These are phyloP conservation scores for Busseola fusca DNA, from an alignment of 2,888 invertebrate species.

Conservation along the genomic window DNA sequence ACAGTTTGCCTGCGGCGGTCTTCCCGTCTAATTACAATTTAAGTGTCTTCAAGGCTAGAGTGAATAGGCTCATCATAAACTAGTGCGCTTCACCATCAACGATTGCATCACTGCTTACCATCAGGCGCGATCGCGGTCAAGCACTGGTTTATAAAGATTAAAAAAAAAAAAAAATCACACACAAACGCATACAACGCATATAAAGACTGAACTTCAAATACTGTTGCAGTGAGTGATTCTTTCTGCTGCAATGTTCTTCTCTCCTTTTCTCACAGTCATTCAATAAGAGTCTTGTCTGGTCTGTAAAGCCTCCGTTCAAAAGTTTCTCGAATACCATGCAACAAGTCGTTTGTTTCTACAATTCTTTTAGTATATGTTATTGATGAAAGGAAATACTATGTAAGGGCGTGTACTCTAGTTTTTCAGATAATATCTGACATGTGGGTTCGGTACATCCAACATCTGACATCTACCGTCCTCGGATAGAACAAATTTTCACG, in stretches of 20 bases:
- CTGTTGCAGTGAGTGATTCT: not conserved
- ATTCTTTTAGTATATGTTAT: not conserved
- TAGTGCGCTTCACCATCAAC: no score
- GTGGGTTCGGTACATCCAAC: not conserved
- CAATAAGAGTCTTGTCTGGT: rapidly evolving
- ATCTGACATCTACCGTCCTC: not conserved
- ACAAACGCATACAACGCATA: no score
- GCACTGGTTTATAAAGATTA: no score
- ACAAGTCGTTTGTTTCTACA: not conserved
- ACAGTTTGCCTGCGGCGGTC: no score
- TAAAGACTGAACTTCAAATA: constrained; percentile 4
- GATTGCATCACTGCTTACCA: no score
- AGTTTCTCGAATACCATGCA: not conserved
- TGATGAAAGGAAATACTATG: not conserved
- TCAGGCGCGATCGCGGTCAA: no score
- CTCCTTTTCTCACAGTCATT: no score
- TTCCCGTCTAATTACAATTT: no score
- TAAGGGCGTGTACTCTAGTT: not conserved
- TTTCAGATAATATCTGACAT: not conserved
- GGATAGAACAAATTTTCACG: not conserved
- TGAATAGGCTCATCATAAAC: no score
- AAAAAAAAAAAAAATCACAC: no score
- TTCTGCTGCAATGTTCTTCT: not conserved
- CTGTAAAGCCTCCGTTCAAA: not conserved
- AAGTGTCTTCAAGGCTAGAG: no score